These are phyloP conservation scores for Australoheros scitulus DNA, from an alignment of 2,113 vertebrate species.

Conservation along the genomic window DNA sequence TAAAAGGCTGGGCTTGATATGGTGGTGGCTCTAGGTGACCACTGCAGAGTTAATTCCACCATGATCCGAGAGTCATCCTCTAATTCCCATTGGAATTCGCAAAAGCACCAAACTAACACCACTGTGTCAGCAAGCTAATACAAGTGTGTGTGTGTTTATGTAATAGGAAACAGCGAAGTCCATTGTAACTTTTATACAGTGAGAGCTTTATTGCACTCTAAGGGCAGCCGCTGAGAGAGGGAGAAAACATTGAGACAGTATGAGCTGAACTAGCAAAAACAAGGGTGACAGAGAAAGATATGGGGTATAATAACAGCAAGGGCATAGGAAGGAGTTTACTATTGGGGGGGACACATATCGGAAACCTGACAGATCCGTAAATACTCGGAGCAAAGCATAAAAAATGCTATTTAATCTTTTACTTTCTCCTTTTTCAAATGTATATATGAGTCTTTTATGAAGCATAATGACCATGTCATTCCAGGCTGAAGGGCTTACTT, in stretches of 20 bases:
- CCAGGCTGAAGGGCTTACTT: too few relatives aligned
- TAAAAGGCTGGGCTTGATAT: background rate
- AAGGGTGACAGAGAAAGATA: background rate
- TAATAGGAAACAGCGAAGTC: slow-evolving; percentile 28
- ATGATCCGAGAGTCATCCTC: background rate
- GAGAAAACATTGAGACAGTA: background rate
- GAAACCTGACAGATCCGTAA: too few relatives aligned
- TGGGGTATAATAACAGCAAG: background rate
- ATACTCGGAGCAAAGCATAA: too few relatives aligned
- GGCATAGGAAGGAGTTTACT: too few relatives aligned
- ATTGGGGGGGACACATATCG: too few relatives aligned
- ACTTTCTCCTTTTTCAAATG: too few relatives aligned
- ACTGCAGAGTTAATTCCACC: background rate
- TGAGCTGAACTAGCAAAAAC: background rate
- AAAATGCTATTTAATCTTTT: too few relatives aligned
- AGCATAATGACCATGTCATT: too few relatives aligned
- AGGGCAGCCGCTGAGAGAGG: slow-evolving; percentile 12
- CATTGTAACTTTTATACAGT: slow-evolving; percentile 44
- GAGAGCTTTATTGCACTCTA: slow-evolving; percentile 17
- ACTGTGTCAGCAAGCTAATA: background rate
- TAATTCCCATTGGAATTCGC: slow-evolving; percentile 18
- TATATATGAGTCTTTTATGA: too few relatives aligned
- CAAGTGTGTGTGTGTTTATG: slow-evolving; percentile 3
- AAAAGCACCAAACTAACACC: background rate
- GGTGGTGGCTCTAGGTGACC: background rate